Conservation (phyloP, 2,113 vertebrate species). For the Shinisaurus crocodilurus region DNA sequence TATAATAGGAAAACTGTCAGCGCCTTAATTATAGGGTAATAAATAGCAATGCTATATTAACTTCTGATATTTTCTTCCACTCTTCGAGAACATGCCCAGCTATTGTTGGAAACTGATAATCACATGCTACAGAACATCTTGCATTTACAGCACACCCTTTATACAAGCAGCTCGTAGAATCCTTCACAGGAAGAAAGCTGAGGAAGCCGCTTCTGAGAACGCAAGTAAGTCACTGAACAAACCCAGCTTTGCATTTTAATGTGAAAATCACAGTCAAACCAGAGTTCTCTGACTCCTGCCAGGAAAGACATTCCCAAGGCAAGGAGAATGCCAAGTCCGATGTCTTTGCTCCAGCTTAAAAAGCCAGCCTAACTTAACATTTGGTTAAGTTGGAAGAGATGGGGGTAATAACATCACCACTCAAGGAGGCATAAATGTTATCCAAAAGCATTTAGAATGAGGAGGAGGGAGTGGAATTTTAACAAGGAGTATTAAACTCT, state of each 20-base stretch:
- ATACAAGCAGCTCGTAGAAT: conserved; percentile 40
- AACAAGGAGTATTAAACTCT: conserved; percentile 45
- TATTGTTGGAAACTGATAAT: conserved; percentile 77
- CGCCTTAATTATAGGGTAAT: conserved; percentile 81
- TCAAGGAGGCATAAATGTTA: conserved; percentile 46
- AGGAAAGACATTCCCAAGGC: conserved; percentile 67
- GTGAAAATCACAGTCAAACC: conserved; percentile 58
- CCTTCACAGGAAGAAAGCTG: conserved; percentile 52
- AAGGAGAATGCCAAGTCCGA: conserved; percentile 47
- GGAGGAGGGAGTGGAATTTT: neutral
- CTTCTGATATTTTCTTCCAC: conserved; percentile 74
- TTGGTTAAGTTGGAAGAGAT: conserved; percentile 54
- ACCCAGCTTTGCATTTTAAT: conserved; percentile 67
- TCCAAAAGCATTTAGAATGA: conserved; percentile 25
- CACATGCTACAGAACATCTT: conserved; percentile 61
- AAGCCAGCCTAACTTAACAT: conserved; percentile 61
- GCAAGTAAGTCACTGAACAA: conserved; percentile 60
- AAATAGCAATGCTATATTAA: conserved; percentile 80
- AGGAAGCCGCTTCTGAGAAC: conserved; percentile 30
- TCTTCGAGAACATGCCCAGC: conserved; percentile 67
- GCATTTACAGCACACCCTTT: conserved; percentile 52
- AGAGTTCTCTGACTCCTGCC: conserved; percentile 53
- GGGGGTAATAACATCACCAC: conserved; percentile 42
- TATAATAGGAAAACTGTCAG: conserved; percentile 77
- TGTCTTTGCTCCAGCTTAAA: conserved; percentile 54